Percentiles rank a stretch among this genome's conserved stretches.
Conservation (phyloP, 2,888 invertebrate genomes). For the Cerastis leucographa region DNA sequence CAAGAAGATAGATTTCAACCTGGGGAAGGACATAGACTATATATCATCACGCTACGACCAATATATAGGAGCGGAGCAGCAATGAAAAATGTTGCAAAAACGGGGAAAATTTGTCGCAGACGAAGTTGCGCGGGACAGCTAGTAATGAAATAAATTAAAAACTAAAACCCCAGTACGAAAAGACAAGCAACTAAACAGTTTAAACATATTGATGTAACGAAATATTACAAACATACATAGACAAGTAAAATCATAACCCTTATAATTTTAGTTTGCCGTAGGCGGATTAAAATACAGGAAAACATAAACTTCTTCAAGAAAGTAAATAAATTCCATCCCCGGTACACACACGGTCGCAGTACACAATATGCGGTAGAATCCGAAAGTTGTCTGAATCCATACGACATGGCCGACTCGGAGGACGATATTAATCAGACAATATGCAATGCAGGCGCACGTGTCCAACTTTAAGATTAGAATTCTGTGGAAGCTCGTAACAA, state of each 20-base stretch:
- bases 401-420: constrained; percentile 70
- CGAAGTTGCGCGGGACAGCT: too few species aligned
- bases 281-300: neutral
- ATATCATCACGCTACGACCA: too few species aligned
- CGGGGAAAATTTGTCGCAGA: too few species aligned
- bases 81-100: too few species aligned
- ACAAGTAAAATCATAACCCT: neutral
- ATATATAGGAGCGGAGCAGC: too few species aligned
- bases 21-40: too few species aligned
- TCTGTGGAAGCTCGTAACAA: constrained; percentile 78
- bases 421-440: constrained; percentile 87
- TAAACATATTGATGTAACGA: neutral
- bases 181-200: neutral
- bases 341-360: constrained; percentile 32
- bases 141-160: neutral
- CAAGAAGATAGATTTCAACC: too few species aligned
- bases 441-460: constrained; percentile 83
- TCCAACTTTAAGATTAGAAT: constrained; percentile 77
- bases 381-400: constrained; percentile 83
- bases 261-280: neutral
- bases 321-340: constrained; percentile 48
- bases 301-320: constrained; percentile 12
- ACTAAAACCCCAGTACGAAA: neutral
- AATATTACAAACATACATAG: neutral
- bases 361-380: constrained; percentile 71